Base-by-base conservation (phyloP, 2,113 vertebrate genomes). In the Protomyctophum bolini region DNA sequence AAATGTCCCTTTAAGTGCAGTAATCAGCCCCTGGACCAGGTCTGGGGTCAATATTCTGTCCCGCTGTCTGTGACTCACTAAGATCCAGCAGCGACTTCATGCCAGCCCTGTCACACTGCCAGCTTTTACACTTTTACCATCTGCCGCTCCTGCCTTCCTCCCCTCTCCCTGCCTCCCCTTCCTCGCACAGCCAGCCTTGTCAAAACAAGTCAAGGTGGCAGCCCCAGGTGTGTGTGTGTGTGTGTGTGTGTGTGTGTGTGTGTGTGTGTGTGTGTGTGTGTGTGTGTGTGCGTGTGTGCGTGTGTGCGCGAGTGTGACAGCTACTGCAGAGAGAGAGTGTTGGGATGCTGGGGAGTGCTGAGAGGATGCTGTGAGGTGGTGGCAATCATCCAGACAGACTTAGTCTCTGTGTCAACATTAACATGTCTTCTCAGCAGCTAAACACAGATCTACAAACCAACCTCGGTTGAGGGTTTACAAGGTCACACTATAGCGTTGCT, bases 201-300 rank as follows among this genome's bases (percentile, higher is more conserved):
- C 84, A 85, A 89, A 89, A 90, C 79, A 87, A 88, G 87, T 87
- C 89, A 88, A 87, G 85, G 90, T 88, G 86, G 89, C 81, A 79
- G 84, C 87, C 88, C 83, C 83, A 82, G 85, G 4, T 41, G 33
- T 41, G 33, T 41, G 33, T 6, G 33, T 6, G 33, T 41, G 33
- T 41, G 5, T 41, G 33, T 41, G 33, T 41, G 5, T 41, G 33
- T 41, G 33, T 33, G n/a, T n/a, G n/a, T n/a, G n/a, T n/a, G n/a
- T n/a, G n/a, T n/a, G n/a, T 21, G 21, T 2, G 21, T 21, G 21
- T 2, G 21, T 21, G 21, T 2, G 21, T 21, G 21, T 21, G 21
- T 21, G 21, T 2, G 21, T 21, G 21, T 2, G 21, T 21, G 21
- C 21, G 21, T 21, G 21, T 2, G 21, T 21, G 21, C 21, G 21